phyloP scores from a whole-genome alignment of 2,888 invertebrate species.

The Ophioninae sp. region DNA sequence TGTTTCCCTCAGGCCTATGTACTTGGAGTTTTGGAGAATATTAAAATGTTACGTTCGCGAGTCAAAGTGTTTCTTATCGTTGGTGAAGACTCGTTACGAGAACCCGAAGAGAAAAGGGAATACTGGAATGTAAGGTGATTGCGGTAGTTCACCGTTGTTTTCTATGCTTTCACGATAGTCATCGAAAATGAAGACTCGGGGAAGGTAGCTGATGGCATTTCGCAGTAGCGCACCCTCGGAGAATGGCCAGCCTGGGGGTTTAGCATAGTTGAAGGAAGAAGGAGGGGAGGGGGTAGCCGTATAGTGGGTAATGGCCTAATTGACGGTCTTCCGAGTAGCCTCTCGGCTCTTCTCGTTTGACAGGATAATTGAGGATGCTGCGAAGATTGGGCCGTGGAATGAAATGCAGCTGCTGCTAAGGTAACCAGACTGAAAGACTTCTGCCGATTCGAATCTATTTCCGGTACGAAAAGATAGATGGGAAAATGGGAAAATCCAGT shows the following conservation, averaged over 20 bases:
- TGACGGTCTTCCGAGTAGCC: constrained; percentile 14
- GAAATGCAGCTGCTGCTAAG: background rate
- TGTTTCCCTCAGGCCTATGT: background rate
- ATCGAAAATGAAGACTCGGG: constrained; percentile 54
- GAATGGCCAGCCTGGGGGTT: constrained; percentile 21
- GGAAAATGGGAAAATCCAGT: background rate
- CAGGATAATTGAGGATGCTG: constrained; percentile 25
- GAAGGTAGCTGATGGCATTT: constrained; percentile 23
- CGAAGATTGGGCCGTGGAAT: background rate
- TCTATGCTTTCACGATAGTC: constrained; percentile 45
- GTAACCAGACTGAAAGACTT: background rate
- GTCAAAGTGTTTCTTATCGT: constrained; percentile 52
- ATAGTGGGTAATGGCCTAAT: constrained; percentile 30
- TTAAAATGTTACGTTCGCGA: constrained; percentile 29
- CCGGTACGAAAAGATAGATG: too few species aligned
- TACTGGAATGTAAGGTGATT: constrained; percentile 5
- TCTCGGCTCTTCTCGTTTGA: constrained; percentile 5
- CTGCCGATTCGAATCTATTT: background rate
- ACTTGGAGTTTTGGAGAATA: background rate
- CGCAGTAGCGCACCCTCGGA: constrained; percentile 31
- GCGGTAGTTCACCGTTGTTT: constrained; percentile 21
- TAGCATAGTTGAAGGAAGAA: constrained; percentile 6
- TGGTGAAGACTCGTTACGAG: constrained; percentile 53
- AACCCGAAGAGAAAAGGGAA: constrained; percentile 28
- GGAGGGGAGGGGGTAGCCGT: too few species aligned